A percentile compares a stretch with the other conserved stretches of the same genome.
Conservation (phyloP, 2,888 invertebrate species). For the Eupsilia transversa region DNA sequence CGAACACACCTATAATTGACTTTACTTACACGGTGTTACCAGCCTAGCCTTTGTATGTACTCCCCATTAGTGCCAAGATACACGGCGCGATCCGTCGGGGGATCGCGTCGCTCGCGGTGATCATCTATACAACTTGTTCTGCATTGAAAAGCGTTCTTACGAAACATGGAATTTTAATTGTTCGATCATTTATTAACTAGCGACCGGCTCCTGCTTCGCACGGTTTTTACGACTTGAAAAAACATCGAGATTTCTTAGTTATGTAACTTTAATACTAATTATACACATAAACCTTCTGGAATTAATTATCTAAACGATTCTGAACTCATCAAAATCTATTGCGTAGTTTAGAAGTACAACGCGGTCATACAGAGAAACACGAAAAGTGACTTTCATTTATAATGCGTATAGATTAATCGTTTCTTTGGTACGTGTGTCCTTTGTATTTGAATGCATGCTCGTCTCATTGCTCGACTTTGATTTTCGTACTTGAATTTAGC, state of each 20-base stretch:
- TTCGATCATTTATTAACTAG: conserved; percentile 37
- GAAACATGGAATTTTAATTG: conserved; percentile 39
- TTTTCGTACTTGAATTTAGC: background rate
- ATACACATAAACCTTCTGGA: too few species aligned
- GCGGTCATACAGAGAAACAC: too few species aligned
- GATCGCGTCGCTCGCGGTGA: conserved; percentile 19
- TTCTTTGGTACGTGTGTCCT: conserved; percentile 10
- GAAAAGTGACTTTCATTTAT: too few species aligned
- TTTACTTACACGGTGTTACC: conserved; percentile 62
- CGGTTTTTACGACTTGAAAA: too few species aligned
- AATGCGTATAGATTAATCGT: conserved; percentile 26
- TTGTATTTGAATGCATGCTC: background rate
- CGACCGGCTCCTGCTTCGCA: too few species aligned
- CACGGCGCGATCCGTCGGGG: conserved; percentile 27
- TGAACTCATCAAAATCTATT: too few species aligned
- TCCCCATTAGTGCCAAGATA: conserved; percentile 30
- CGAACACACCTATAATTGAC: conserved; percentile 69
- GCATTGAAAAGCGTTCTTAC: conserved; percentile 43
- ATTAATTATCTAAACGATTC: too few species aligned
- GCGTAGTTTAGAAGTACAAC: too few species aligned
- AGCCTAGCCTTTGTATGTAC: conserved; percentile 42
- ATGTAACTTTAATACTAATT: too few species aligned
- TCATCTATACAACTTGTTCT: conserved; percentile 27
- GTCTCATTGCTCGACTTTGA: background rate
- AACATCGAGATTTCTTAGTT: too few species aligned